Base-by-base conservation (phyloP, 1,140 invertebrate genomes). In the Lysiphlebus fabarum region DNA sequence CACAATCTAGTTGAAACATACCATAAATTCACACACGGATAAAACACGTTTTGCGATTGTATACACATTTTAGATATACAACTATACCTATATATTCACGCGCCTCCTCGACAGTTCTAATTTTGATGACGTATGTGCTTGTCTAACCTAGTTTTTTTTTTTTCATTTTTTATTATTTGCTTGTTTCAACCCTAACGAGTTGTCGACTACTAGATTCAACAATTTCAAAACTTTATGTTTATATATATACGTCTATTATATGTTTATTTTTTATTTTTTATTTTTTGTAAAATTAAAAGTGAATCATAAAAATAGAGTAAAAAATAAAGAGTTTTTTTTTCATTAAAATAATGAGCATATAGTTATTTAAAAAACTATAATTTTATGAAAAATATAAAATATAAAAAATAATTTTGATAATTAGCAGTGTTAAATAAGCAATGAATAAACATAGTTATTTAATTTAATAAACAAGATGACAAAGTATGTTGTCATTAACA, bases 61-160 rank as follows among this genome's bases (percentile, higher is more conserved):
- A 11, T 53, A 53, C 4, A 26, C 69, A 73, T 72, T 75, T 68
- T 69, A 73, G 73, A 76, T 76, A 76, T 76, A 74, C 74, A 75
- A 58, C 62, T 66, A 67, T 67, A 67, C 66, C 69, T 71, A n/a
- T n/a, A n/a, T n/a, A n/a, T n/a, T n/a, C n/a, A 68, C 68, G 68
- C n/a, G 10, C 17, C 17, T 4, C 17, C 17, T 26, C 17, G 17
- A 40, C 9, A 68, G 65, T 74, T 74, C 73, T 76, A 76, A 76
- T 76, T 75, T 73, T 70, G 68, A 75, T 75, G 72, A 76, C 74
- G 68, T 76, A 75, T 73, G 72, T 73, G 72, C 68, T 75, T 74
- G 71, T 69, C 65, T 74, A 71, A 75, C 72, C 74, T 67, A 76
- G 73, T 76, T 76, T 76, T 75, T 71, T n/a, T n/a, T n/a, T n/a